phyloP scores from a whole-genome alignment of 1,140 invertebrate genomes.

The Pseudachorutes palmiensis region DNA sequence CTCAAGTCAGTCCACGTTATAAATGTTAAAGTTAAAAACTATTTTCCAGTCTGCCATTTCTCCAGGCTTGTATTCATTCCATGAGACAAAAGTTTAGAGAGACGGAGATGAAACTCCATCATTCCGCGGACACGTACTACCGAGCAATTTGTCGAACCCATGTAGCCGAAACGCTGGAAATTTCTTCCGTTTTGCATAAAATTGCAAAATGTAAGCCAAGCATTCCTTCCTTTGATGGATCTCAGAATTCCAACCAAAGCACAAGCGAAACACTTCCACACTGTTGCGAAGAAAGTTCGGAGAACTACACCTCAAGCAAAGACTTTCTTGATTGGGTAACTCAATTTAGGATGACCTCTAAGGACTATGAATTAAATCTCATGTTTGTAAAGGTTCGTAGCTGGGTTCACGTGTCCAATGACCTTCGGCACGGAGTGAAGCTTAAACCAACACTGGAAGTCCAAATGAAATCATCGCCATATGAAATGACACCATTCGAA shows the following conservation, averaged over 20 bases:
- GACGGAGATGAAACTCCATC: neutral
- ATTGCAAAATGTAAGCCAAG: conserved; percentile 59
- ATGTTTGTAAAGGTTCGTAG: conserved; percentile 90
- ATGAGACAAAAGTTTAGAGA: too few relatives aligned
- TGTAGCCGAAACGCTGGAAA: conserved; percentile 78
- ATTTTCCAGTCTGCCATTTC: too few relatives aligned
- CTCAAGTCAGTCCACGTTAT: too few relatives aligned
- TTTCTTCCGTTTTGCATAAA: conserved; percentile 78
- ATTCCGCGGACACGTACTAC: conserved; percentile 69
- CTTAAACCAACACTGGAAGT: conserved; percentile 61
- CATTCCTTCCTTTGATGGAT: too few relatives aligned
- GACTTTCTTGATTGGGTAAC: too few relatives aligned
- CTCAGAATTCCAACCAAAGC: neutral
- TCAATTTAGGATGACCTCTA: too few relatives aligned
- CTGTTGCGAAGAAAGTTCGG: too few relatives aligned
- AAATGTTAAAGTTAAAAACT: too few relatives aligned
- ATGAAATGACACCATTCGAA: conserved; percentile 91
- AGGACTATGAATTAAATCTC: too few relatives aligned
- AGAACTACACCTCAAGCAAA: too few relatives aligned
- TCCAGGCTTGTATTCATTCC: neutral
- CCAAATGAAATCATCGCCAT: conserved; percentile 72
- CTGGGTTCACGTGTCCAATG: conserved; percentile 93
- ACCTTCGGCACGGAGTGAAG: conserved; percentile 72
- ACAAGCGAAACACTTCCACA: too few relatives aligned
- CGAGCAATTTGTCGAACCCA: conserved; percentile 80